These are phyloP conservation scores for Melanotaenia pygmaea DNA, from an alignment of 2,797 vertebrate genomes.

Conservation along the genomic window DNA sequence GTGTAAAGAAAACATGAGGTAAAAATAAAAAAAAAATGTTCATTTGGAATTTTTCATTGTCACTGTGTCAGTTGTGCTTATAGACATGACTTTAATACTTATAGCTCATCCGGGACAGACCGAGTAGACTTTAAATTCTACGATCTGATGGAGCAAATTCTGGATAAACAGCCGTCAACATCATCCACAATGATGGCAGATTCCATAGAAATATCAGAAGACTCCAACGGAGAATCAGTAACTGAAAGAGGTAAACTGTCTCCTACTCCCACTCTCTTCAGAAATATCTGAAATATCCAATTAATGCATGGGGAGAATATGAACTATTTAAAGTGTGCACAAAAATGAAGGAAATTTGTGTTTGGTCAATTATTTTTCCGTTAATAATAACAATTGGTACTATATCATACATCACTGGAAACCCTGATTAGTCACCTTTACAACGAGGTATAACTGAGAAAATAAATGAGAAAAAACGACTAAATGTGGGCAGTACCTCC, in stretches of 20 bases:
- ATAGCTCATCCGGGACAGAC: constrained; percentile 68
- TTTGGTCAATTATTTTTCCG: too few relatives aligned
- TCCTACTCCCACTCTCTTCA: too few relatives aligned
- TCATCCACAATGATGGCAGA: constrained; percentile 53
- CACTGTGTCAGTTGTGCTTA: fast-evolving
- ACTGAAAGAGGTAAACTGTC: constrained; percentile 61
- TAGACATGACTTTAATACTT: neutral
- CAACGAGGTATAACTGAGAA: too few relatives aligned
- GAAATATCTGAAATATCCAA: too few relatives aligned
- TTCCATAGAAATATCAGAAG: constrained; percentile 76
- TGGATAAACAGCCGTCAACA: constrained; percentile 75
- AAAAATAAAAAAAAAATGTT: neutral
- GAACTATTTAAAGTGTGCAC: too few relatives aligned
- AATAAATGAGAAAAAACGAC: too few relatives aligned
- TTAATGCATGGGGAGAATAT: too few relatives aligned
- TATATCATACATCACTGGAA: too few relatives aligned
- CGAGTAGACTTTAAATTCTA: constrained; percentile 81
- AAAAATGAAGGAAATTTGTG: too few relatives aligned
- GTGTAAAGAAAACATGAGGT: constrained; percentile 78
- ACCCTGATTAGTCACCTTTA: too few relatives aligned
- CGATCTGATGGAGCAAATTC: constrained; percentile 79
- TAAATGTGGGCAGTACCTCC: too few relatives aligned
- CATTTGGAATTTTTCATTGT: neutral
- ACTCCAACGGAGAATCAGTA: constrained; percentile 66
- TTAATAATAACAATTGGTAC: too few relatives aligned